These are phyloP conservation scores for Alauda arvensis DNA, from an alignment of 2,797 vertebrate genomes.

Conservation along the genomic window DNA sequence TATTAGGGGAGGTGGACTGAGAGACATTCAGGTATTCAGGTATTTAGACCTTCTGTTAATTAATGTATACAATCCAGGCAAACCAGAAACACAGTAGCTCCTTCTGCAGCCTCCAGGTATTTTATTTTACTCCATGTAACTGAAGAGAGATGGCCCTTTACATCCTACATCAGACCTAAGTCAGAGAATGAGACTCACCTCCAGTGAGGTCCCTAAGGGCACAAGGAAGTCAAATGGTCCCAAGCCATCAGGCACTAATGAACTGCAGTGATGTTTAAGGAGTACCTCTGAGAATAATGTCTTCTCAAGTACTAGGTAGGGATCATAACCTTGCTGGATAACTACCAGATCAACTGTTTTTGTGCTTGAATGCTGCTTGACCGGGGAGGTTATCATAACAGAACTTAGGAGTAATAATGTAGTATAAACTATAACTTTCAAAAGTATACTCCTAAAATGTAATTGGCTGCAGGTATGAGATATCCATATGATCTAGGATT, in stretches of 20 bases:
- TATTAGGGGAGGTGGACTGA: background rate
- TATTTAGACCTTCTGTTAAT: background rate
- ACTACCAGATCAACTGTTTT: constrained; percentile 1
- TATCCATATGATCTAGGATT: background rate
- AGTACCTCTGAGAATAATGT: constrained; percentile 14
- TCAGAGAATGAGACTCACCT: background rate
- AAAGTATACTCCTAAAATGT: background rate
- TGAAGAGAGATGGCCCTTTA: background rate
- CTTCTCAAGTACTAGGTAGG: constrained; percentile 20
- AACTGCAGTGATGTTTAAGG: constrained; percentile 11
- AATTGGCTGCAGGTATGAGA: background rate
- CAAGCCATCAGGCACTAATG: background rate
- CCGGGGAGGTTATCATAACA: background rate
- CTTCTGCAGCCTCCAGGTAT: background rate
- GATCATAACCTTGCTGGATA: background rate
- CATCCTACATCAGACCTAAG: background rate
- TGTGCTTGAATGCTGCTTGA: background rate
- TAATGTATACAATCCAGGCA: background rate
- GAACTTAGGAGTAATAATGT: background rate
- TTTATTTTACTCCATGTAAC: background rate
- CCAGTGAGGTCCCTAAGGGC: background rate
- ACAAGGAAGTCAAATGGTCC: background rate
- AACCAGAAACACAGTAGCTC: background rate
- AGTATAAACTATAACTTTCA: background rate
- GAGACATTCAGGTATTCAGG: background rate